These are phyloP conservation scores for Fabriciana adippe DNA, from an alignment of 2,888 invertebrate genomes.

Conservation along the genomic window DNA sequence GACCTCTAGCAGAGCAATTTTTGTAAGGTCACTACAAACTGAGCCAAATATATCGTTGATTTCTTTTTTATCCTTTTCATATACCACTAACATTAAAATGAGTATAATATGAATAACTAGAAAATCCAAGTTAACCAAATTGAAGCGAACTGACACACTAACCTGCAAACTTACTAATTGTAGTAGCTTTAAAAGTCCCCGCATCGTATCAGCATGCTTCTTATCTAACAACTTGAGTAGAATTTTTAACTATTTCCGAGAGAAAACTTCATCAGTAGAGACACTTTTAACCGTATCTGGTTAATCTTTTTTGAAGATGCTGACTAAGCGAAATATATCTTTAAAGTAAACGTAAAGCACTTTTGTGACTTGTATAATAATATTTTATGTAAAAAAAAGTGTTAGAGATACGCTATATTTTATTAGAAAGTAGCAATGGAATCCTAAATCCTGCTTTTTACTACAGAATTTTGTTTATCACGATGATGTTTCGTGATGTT, in stretches of 20 bases:
- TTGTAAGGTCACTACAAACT: too few species aligned
- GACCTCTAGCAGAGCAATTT: too few species aligned
- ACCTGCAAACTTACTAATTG: conserved; percentile 43
- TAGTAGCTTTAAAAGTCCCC: conserved; percentile 42
- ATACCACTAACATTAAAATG: neutral
- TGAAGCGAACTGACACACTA: conserved; percentile 38
- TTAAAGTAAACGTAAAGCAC: neutral
- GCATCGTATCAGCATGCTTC: conserved; percentile 27
- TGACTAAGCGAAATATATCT: neutral
- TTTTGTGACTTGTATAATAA: neutral
- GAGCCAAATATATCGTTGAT: too few species aligned
- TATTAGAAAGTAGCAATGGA: too few species aligned
- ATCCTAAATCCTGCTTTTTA: too few species aligned
- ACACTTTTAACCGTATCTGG: conserved; percentile 19
- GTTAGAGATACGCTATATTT: too few species aligned
- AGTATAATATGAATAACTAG: neutral
- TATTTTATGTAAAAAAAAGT: neutral
- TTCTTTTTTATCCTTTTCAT: too few species aligned
- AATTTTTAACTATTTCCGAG: conserved; percentile 26
- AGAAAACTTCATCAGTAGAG: conserved; percentile 13
- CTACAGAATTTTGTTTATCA: too few species aligned
- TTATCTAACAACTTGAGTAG: conserved; percentile 31
- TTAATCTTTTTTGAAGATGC: conserved; percentile 8
- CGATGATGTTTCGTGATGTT: too few species aligned
- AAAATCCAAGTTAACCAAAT: conserved; percentile 7